Evolutionary conservation across 1,140 invertebrate genomes (phyloP).

Genomic region (Apis laboriosa): DNA sequence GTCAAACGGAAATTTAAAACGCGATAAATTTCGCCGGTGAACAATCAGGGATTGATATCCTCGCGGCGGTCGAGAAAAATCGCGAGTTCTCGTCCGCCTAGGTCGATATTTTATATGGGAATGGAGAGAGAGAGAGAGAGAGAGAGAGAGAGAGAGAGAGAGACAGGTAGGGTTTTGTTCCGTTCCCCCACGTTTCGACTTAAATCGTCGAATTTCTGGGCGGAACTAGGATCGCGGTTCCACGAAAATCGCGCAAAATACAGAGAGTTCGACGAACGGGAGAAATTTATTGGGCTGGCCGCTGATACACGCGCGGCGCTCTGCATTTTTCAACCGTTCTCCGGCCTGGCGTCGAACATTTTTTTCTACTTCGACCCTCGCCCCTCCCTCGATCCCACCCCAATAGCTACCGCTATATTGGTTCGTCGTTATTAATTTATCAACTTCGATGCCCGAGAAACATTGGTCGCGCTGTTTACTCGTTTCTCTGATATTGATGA

Average conservation of each 20-base stretch:
- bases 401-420: not conserved
- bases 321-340: conserved; percentile 18
- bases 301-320: conserved; percentile 11
- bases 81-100: not conserved
- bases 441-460: conserved; percentile 13
- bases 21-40: not conserved
- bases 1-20: conserved; percentile 8
- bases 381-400: too few species aligned
- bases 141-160: too few species aligned
- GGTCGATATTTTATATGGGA: conserved; percentile 21
- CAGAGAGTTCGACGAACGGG: too few species aligned
- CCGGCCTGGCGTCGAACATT: not conserved
- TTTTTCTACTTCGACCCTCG: not conserved
- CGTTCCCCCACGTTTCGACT: too few species aligned
- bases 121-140: too few species aligned
- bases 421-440: conserved; percentile 38
- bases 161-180: too few species aligned
- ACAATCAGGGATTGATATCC: not conserved
- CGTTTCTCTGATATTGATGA: conserved; percentile 37
- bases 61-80: not conserved
- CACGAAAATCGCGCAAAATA: not conserved
- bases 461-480: conserved; percentile 30
- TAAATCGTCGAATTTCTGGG: not conserved
- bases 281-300: conserved; percentile 30
- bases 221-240: not conserved